These are phyloP conservation scores for Danio tinwini DNA, from an alignment of 2,797 vertebrate species.

Conservation along the genomic window DNA sequence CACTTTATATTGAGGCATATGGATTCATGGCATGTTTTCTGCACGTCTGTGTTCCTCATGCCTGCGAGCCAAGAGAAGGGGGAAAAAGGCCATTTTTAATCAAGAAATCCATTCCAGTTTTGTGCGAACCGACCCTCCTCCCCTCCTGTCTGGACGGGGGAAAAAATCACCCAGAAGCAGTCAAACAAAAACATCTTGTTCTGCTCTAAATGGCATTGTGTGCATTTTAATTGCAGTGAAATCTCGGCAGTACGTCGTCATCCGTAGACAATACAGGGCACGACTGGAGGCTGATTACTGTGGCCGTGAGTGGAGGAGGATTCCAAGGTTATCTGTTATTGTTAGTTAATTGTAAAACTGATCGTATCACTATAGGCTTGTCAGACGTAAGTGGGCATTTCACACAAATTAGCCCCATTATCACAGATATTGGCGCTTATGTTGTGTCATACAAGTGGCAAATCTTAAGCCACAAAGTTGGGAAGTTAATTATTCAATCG, in stretches of 20 bases:
- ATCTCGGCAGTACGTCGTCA: constrained; percentile 80
- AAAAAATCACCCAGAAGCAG: constrained; percentile 81
- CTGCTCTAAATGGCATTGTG: constrained; percentile 85
- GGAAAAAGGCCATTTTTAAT: constrained; percentile 81
- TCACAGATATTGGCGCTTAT: constrained; percentile 60
- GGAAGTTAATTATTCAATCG: constrained; percentile 53
- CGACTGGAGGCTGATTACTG: constrained; percentile 73
- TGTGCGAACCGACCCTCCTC: constrained; percentile 64
- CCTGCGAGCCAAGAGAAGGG: constrained; percentile 66
- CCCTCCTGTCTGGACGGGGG: constrained; percentile 67
- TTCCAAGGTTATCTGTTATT: constrained; percentile 85
- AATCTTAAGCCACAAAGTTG: constrained; percentile 53
- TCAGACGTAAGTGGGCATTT: constrained; percentile 81
- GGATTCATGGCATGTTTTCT: constrained; percentile 82
- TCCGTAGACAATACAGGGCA: constrained; percentile 62
- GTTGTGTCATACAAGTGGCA: constrained; percentile 26
- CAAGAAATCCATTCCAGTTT: constrained; percentile 85
- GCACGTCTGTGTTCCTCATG: constrained; percentile 63
- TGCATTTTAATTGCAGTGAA: constrained; percentile 87
- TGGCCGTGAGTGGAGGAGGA: constrained; percentile 72
- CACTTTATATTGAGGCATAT: constrained; percentile 81
- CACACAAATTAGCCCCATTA: constrained; percentile 82
- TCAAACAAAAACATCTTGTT: constrained; percentile 86
- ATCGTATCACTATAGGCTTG: constrained; percentile 78
- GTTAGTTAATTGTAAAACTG: constrained; percentile 85